Evolutionary conservation across 2,888 invertebrate species (phyloP), one percentile per base, ranked within the genome.

Genomic region (Drosophila incognita): DNA sequence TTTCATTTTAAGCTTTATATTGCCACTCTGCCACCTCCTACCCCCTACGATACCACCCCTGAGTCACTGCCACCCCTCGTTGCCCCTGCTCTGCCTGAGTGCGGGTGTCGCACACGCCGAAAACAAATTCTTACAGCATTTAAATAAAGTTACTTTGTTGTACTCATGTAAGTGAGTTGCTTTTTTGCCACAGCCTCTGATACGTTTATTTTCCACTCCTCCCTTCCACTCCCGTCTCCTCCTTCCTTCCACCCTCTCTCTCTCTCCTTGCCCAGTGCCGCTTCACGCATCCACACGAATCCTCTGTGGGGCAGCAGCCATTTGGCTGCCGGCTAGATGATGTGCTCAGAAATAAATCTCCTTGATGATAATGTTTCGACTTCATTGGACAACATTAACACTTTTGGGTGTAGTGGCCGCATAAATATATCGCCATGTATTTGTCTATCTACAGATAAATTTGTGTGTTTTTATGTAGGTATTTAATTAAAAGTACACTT

Each of bases 91-190:
- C 7, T 8, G 46, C 24, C 15, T 51, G 51, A 56, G 58, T 65
- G 71, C 68, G 67, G 61, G 72, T 82, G 87, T 87, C 80, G 76
- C 83, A 87, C 74, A 79, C 81, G 76, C 81, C 79, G 81, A 78
- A 83, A 86, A 90, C 90, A 88, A 88, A 88, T 89, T 88, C 87
- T 80, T 87, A 86, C 90, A 89, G 87, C 89, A 86, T 89, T 88
- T 89, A 83, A 90, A 88, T 89, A 87, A 87, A 90, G 82, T 84
- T 79, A 89, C 84, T 89, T 84, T 84, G 82, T 83, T 84, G 76
- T 79, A 77, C 72, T 64, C 81, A 69, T 79, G 78, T 80, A 81
- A 77, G 74, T 77, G 79, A 81, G 74, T 66, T 67, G 69, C 40
- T 46, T 69, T 71, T 33, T 21, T 76, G 77, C 71, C 76, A 58